phyloP scores from a whole-genome alignment of 2,797 vertebrate species.

The Hippopotamyrus pictus region DNA sequence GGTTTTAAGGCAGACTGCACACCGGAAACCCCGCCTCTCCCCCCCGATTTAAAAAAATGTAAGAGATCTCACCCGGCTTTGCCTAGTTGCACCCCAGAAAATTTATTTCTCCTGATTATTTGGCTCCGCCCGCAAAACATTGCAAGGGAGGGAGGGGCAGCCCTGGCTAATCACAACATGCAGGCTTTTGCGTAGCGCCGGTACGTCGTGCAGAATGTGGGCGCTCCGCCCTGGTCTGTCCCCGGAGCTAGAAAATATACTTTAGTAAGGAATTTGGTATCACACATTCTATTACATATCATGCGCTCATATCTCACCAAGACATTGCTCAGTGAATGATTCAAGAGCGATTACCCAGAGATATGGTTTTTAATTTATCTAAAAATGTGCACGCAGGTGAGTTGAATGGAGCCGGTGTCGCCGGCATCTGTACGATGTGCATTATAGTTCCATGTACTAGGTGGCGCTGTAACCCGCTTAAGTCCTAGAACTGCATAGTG shows the following conservation, averaged over 20 bases:
- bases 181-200: slow-evolving; percentile 16
- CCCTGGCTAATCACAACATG: slow-evolving; percentile 44
- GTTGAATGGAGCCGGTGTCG: neutral
- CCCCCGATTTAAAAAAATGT: slow-evolving; percentile 26
- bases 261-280: neutral
- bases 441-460: neutral
- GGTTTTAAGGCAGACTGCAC: neutral
- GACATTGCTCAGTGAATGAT: slow-evolving; percentile 14
- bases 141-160: slow-evolving; percentile 34
- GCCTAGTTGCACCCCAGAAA: slow-evolving; percentile 26
- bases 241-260: slow-evolving; percentile 13
- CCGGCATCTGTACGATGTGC: neutral
- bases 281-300: neutral
- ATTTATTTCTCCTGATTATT: slow-evolving; percentile 50
- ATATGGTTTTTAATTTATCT: neutral
- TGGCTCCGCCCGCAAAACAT: slow-evolving; percentile 51
- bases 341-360: slow-evolving; percentile 1
- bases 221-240: slow-evolving; percentile 28
- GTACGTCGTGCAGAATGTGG: neutral
- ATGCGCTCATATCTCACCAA: neutral
- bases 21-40: slow-evolving; percentile 7
- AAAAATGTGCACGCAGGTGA: neutral
- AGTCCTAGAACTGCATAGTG: neutral
- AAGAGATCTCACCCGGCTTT: slow-evolving; percentile 46
- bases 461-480: slow-evolving; percentile 17